phyloP scores from a whole-genome alignment of 2,797 vertebrate species.

The Coranthus polyacanthus region DNA sequence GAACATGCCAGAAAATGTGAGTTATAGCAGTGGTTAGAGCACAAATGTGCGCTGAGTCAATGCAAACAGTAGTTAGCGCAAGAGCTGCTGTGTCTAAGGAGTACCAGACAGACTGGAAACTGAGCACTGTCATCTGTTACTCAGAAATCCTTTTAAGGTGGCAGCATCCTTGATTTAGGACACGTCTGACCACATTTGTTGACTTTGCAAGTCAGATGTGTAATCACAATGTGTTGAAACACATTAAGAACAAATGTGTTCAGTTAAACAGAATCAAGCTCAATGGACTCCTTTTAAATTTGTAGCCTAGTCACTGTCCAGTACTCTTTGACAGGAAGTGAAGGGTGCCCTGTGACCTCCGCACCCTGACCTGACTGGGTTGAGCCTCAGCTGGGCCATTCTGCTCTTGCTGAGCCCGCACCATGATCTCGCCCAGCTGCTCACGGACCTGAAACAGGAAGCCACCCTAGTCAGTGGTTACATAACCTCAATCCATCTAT shows the following conservation, averaged over 20 bases:
- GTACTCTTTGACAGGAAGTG: constrained; percentile 66
- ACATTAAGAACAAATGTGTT: background rate
- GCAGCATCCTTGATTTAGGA: constrained; percentile 20
- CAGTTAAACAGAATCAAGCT: background rate
- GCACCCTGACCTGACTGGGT: constrained; percentile 86
- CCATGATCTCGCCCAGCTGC: constrained; percentile 88
- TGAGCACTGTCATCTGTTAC: constrained; percentile 8
- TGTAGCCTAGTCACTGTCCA: constrained; percentile 59
- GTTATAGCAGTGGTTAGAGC: constrained; percentile 62
- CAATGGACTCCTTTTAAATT: background rate
- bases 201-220: background rate
- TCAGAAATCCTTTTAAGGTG: constrained; percentile 7
- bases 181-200: background rate
- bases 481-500: constrained; percentile 29
- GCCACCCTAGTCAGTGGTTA: constrained; percentile 71
- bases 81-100: constrained; percentile 52
- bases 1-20: constrained; percentile 63
- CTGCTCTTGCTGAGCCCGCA: constrained; percentile 83
- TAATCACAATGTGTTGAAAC: background rate
- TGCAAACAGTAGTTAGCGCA: constrained; percentile 64
- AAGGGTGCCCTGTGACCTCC: constrained; percentile 71
- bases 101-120: constrained; percentile 76
- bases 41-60: constrained; percentile 41
- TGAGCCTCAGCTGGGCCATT: constrained; percentile 80
- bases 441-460: constrained; percentile 91